Evolutionary conservation across 2,113 vertebrate species (phyloP).

Genomic region (Thermophis baileyi): DNA sequence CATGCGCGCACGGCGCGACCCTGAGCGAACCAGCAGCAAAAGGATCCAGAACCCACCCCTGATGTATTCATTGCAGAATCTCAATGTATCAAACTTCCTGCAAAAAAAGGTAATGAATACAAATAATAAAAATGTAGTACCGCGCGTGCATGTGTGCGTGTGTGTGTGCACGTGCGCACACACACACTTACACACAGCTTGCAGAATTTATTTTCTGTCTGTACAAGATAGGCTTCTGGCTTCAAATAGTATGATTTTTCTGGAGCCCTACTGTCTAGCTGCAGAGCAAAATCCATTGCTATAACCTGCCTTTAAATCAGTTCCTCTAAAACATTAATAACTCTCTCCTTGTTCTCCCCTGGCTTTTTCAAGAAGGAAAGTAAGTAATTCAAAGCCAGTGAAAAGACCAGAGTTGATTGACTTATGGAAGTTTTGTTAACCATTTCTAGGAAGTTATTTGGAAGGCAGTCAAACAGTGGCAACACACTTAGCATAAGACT

Average conservation of each 20-base stretch:
- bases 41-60: too few relatives aligned
- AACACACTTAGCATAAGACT: slow-evolving; percentile 13
- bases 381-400: background rate
- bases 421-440: slow-evolving; percentile 20
- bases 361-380: background rate
- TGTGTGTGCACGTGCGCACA: too few relatives aligned
- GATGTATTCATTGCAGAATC: background rate
- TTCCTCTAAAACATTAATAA: background rate
- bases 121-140: background rate
- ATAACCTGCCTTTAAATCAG: background rate
- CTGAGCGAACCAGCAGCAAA: too few relatives aligned
- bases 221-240: background rate
- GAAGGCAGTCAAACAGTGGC: slow-evolving; percentile 16
- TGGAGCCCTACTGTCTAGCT: slow-evolving; percentile 7
- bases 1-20: too few relatives aligned
- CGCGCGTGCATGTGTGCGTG: background rate
- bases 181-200: background rate
- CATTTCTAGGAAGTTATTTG: slow-evolving; percentile 19
- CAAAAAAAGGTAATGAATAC: background rate
- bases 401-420: background rate
- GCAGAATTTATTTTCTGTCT: background rate
- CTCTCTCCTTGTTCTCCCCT: background rate
- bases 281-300: background rate
- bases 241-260: background rate
- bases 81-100: background rate